Conservation (phyloP, 2,113 vertebrate species). For the Suricata suricatta region DNA sequence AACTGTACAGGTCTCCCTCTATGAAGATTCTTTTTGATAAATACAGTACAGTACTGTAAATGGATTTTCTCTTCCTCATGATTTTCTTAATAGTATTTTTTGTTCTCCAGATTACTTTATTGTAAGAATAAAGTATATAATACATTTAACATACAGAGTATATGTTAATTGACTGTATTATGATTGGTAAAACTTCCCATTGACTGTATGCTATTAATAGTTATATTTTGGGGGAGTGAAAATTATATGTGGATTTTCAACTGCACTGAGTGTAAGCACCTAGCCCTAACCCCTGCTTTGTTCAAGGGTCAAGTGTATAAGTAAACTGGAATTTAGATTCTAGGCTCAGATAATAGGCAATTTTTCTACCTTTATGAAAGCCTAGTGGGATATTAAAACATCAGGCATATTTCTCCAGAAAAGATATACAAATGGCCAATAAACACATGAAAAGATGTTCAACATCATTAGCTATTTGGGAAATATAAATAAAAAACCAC, state of each 20-base stretch:
- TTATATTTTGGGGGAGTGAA: background rate
- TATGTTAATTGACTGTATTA: background rate
- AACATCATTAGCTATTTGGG: background rate
- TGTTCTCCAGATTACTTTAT: background rate
- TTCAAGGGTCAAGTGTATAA: background rate
- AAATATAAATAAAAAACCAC: background rate
- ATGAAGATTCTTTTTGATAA: background rate
- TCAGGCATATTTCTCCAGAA: background rate
- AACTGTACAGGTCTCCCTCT: background rate
- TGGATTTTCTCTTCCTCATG: background rate
- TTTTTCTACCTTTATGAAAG: slow-evolving; percentile 30
- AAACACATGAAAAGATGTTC: background rate
- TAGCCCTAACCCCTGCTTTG: background rate
- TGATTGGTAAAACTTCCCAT: background rate
- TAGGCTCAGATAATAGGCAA: background rate
- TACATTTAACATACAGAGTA: background rate
- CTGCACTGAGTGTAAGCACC: background rate
- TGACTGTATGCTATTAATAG: too few relatives aligned
- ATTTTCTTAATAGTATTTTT: background rate
- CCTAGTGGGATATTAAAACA: background rate
- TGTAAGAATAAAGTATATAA: background rate
- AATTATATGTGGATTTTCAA: background rate
- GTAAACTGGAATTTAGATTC: slow-evolving; percentile 3
- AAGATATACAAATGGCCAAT: background rate
- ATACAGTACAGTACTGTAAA: background rate